These are phyloP conservation scores for Ceyx cyanopectus DNA, from an alignment of 2,113 vertebrate genomes.

Conservation along the genomic window DNA sequence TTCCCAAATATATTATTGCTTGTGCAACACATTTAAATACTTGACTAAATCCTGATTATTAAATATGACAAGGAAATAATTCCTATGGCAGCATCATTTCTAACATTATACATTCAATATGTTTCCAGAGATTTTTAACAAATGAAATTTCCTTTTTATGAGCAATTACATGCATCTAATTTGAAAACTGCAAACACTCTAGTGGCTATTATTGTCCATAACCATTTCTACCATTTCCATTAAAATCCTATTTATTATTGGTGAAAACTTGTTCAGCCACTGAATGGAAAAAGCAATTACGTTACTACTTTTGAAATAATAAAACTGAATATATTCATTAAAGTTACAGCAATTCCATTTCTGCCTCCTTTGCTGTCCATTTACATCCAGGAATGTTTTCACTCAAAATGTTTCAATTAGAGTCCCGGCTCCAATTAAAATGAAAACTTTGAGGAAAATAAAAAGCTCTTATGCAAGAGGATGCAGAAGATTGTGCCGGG, in stretches of 20 bases:
- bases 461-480: neutral
- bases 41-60: constrained; percentile 54
- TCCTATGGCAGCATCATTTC: constrained; percentile 10
- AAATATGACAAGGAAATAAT: constrained; percentile 51
- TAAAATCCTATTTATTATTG: constrained; percentile 69
- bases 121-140: constrained; percentile 63
- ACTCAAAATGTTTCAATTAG: constrained; percentile 55
- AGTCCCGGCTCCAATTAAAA: constrained; percentile 35
- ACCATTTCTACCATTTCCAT: constrained; percentile 62
- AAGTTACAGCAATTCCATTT: constrained; percentile 61
- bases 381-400: constrained; percentile 48
- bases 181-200: constrained; percentile 62
- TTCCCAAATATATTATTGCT: constrained; percentile 18
- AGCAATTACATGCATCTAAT: constrained; percentile 66
- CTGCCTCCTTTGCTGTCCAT: constrained; percentile 17
- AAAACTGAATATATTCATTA: constrained; percentile 68
- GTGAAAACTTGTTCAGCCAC: constrained; percentile 58
- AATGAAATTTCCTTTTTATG: constrained; percentile 73
- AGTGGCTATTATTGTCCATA: constrained; percentile 53
- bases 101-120: neutral
- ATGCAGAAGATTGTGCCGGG: neutral
- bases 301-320: constrained; percentile 67
- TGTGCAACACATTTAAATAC: constrained; percentile 28
- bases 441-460: neutral
- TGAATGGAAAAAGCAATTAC: constrained; percentile 71